Conservation (phyloP, 2,888 invertebrate species). For the Quadroppia sp. region DNA sequence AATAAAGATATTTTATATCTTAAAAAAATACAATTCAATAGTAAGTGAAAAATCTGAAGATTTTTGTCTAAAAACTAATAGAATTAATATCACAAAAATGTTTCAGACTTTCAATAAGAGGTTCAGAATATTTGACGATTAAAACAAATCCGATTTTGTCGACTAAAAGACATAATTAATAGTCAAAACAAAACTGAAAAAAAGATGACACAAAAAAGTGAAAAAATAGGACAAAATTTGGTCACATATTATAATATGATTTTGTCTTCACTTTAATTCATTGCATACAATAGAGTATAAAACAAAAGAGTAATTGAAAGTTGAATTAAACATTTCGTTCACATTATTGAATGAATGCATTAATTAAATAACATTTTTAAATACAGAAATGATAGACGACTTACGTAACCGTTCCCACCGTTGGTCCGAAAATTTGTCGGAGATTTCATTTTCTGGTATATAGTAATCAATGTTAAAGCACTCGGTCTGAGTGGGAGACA, state of each 20-base stretch:
- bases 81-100: no score
- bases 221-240: not conserved
- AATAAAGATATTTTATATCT: no score
- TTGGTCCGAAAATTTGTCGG: constrained; percentile 71
- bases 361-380: not conserved
- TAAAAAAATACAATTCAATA: no score
- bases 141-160: no score
- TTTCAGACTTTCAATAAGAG: no score
- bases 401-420: constrained; percentile 77
- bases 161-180: no score
- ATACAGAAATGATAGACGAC: constrained; percentile 50
- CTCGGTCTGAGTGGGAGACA: constrained; percentile 79
- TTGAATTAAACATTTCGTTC: constrained; percentile 26
- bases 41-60: no score
- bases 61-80: no score
- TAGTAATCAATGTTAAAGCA: constrained; percentile 93
- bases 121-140: no score
- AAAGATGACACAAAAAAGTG: not conserved
- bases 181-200: no score
- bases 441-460: constrained; percentile 78
- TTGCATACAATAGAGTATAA: not conserved
- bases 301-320: not conserved
- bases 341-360: constrained; percentile 1
- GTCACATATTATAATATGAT: not conserved
- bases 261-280: not conserved